Conservation (phyloP, 2,113 vertebrate species). For the Elachura formosa region DNA sequence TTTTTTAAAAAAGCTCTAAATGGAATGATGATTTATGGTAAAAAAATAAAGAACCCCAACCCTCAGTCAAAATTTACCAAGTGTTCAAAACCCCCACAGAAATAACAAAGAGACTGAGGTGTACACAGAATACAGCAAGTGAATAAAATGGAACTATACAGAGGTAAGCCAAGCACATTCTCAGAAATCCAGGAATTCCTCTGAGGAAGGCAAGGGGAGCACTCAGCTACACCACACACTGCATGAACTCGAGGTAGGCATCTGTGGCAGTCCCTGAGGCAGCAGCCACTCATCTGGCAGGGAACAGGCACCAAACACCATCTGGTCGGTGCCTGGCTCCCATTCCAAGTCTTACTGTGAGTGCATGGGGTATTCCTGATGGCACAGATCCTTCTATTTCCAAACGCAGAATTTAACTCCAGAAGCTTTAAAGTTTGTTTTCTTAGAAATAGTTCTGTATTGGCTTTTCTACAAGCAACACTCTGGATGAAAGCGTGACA, state of each 20-base stretch:
- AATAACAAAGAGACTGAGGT: background rate
- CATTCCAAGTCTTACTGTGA: background rate
- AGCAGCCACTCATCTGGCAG: background rate
- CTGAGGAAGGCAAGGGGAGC: background rate
- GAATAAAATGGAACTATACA: rapidly evolving
- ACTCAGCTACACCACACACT: background rate
- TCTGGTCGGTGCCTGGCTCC: background rate
- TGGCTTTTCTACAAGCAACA: background rate
- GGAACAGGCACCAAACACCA: background rate
- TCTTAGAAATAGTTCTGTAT: background rate
- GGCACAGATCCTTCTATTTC: background rate
- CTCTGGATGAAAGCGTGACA: background rate
- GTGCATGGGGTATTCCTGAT: background rate
- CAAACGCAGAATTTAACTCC: background rate
- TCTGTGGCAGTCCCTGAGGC: background rate
- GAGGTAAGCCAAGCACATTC: background rate
- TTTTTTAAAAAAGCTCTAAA: background rate
- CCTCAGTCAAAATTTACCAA: background rate
- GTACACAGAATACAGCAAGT: background rate
- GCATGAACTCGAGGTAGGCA: background rate
- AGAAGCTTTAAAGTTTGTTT: background rate
- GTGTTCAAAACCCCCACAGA: background rate
- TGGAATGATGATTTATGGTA: background rate
- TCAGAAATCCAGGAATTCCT: background rate
- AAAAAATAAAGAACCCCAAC: background rate